Conservation (phyloP, 2,888 invertebrate genomes). For the Noctua janthe region DNA sequence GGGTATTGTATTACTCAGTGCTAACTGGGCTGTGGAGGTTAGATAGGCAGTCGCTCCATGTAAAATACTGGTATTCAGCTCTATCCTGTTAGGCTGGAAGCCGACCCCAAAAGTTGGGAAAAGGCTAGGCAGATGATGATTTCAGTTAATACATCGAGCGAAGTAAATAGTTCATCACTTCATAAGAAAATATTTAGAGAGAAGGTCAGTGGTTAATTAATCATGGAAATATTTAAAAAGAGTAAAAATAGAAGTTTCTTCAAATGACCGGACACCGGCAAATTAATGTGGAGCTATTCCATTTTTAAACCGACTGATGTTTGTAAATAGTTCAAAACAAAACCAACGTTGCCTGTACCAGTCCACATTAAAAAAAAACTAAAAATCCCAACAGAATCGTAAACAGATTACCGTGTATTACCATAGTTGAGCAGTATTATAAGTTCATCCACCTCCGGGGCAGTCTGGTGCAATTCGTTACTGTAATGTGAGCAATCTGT, state of each 20-base stretch:
- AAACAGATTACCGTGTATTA: conserved; percentile 54
- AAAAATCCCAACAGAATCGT: conserved; percentile 7
- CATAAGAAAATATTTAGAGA: neutral
- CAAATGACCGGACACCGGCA: neutral
- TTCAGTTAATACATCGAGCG: neutral
- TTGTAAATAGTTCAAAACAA: neutral
- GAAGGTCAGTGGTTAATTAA: neutral
- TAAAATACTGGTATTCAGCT: too few species aligned
- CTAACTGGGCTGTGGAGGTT: too few species aligned
- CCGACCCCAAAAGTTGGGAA: too few species aligned
- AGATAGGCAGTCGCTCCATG: too few species aligned
- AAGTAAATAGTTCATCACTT: neutral
- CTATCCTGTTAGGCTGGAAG: too few species aligned
- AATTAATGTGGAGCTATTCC: neutral
- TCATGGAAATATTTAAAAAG: neutral
- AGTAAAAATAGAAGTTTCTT: neutral
- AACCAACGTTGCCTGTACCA: neutral
- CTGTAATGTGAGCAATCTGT: conserved; percentile 88
- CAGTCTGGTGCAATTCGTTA: conserved; percentile 86
- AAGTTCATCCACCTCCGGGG: conserved; percentile 81
- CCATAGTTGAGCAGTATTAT: conserved; percentile 52
- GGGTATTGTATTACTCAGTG: too few species aligned
- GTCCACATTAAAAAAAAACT: neutral
- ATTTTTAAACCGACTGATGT: neutral
- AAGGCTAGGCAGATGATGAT: neutral